Base-by-base conservation (phyloP, 2,888 invertebrate species). In the Philopedon plagiatum region DNA sequence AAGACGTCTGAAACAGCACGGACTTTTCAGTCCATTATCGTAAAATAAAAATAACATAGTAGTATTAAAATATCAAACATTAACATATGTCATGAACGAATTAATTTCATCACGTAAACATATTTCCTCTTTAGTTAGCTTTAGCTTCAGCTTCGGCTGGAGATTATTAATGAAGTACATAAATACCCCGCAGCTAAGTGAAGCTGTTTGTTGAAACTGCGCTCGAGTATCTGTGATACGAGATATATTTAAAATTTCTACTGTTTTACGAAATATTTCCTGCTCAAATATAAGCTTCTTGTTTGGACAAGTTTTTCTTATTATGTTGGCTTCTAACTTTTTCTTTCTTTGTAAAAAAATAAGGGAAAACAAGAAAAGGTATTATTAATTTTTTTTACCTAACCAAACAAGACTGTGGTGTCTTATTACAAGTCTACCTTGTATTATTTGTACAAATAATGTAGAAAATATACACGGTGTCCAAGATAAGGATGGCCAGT, bases 91-190 rank as follows among this genome's bases (percentile, higher is more conserved):
- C 32, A 61, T 39, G 13, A 66, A 21, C 18, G 26, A 57, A 54
- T 66, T 58, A 54, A 29, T 29, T 54, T 18, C 18, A 46, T 57
- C 34, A 13, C 41, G 26, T 32, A 57, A 26, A 44, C 46, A 54
- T 18, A 49, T 7, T 26, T 61, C 44, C 18, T 41, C 26, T 15
- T 41, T 19, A 39, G 41, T 39, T 26, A 64, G 29, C 57, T 32
- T 60, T 49, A 60, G 67, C 32, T 60, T 46, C 67, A 60, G 67
- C 32, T 60, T 58, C 67, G 21, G 41, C 58, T 58, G 60, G 51
- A 54, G 51, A 51, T 57, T 57, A 57, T 60, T 67, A 67, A 60
- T 60, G 57, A 66, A 32, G 23, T 60, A 39, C 39, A 60, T 51
- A 67, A 67, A 67, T 51, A 60, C 23, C 58, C 67, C 41, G 41